Evolutionary conservation across 2,113 vertebrate species (phyloP).

Genomic region (Thryonomys swinderianus): DNA sequence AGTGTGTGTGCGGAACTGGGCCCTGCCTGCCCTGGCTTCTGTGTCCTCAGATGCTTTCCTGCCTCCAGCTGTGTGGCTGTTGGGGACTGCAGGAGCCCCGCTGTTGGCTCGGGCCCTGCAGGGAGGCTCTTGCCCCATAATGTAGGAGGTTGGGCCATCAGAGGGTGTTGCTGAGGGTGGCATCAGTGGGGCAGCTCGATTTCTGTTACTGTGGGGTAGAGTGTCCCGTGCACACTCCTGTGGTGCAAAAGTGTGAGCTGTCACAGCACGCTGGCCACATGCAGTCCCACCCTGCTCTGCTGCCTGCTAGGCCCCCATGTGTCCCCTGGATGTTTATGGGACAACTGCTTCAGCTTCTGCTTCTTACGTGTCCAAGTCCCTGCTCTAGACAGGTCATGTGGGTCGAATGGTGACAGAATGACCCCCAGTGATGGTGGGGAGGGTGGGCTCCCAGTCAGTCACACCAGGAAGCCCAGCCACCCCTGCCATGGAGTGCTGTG

Average conservation of each 20-base stretch:
- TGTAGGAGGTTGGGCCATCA: background rate
- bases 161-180: background rate
- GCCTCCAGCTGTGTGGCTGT: background rate
- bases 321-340: background rate
- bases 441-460: too few relatives aligned
- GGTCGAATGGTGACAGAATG: rapidly evolving
- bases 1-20: background rate
- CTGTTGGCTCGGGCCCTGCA: background rate
- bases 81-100: background rate
- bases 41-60: background rate
- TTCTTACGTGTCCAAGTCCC: background rate
- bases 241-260: background rate
- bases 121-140: background rate
- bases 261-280: rapidly evolving
- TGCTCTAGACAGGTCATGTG: background rate
- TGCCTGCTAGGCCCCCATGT: background rate
- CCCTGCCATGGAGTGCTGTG: rapidly evolving
- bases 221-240: background rate
- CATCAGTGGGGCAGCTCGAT: rapidly evolving
- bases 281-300: rapidly evolving
- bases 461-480: background rate
- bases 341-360: rapidly evolving
- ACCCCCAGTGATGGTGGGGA: background rate
- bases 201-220: background rate
- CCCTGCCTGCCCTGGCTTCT: background rate